A percentile compares a stretch with the other conserved stretches of the same genome.
These are phyloP conservation scores for Erpobdella octoculata DNA, from an alignment of 2,888 invertebrate species.

Conservation along the genomic window DNA sequence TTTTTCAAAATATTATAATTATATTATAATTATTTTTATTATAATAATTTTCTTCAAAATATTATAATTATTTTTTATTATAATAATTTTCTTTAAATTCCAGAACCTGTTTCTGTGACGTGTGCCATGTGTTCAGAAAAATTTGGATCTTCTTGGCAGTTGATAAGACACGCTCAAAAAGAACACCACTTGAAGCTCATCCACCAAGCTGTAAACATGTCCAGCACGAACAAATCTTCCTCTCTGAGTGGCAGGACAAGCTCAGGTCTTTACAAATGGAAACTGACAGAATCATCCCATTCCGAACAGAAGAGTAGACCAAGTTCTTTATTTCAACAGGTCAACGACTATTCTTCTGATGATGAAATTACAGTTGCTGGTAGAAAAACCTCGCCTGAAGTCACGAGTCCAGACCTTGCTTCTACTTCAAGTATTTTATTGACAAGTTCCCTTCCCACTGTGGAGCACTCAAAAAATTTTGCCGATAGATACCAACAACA, in stretches of 20 bases:
- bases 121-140: conserved; percentile 14
- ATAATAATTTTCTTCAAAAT: neutral
- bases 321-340: neutral
- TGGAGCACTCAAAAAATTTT: neutral
- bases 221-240: neutral
- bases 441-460: neutral
- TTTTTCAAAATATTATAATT: neutral
- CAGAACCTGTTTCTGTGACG: conserved; percentile 10
- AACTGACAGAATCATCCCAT: neutral
- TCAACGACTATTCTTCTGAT: neutral
- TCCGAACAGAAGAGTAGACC: neutral
- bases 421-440: neutral
- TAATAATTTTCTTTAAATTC: neutral
- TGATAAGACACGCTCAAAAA: conserved; percentile 16
- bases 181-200: conserved; percentile 14
- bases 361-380: neutral
- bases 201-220: no score
- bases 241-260: neutral
- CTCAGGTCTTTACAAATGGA: neutral
- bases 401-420: neutral
- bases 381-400: neutral
- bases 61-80: neutral
- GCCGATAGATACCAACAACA: no score
- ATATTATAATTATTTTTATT: neutral
- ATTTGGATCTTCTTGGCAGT: conserved; percentile 11